A percentile compares a stretch with the other conserved stretches of the same genome.
phyloP scores from a whole-genome alignment of 1,140 invertebrate genomes.

The Chionoecetes opilio region DNA sequence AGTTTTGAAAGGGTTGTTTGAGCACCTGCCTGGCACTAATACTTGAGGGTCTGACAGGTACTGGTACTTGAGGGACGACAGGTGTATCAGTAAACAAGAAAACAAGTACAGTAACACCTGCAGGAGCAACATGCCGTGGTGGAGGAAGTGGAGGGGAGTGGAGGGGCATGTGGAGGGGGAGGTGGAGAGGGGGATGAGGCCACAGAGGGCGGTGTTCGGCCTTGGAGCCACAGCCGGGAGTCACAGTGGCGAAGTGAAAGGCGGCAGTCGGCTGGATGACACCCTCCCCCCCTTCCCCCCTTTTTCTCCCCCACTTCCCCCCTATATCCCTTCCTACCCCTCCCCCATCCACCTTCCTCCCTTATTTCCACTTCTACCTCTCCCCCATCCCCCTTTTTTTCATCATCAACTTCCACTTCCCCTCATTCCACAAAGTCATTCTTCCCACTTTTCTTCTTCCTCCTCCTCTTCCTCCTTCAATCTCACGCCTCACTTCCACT shows the following conservation, averaged over 20 bases:
- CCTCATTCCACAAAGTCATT: neutral
- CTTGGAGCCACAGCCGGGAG: slow-evolving; percentile 19
- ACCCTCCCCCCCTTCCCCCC: slow-evolving; percentile 3
- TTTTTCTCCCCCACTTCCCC: neutral
- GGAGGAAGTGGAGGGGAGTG: neutral
- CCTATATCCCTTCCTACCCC: neutral
- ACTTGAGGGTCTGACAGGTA: too few species aligned
- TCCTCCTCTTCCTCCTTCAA: neutral
- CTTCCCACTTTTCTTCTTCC: neutral
- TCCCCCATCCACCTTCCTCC: neutral
- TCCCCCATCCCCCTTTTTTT: neutral
- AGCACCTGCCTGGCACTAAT: too few species aligned
- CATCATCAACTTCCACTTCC: neutral
- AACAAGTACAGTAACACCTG: neutral
- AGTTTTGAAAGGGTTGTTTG: neutral
- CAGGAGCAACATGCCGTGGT: neutral
- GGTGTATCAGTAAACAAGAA: neutral
- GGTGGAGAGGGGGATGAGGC: neutral
- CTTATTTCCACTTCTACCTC: neutral
- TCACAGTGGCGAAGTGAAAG: slow-evolving; percentile 38
- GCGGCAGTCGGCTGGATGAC: slow-evolving; percentile 42
- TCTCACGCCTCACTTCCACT: neutral
- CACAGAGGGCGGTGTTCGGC: neutral
- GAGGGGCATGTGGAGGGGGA: neutral
- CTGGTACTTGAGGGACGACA: too few species aligned